Base-by-base conservation (phyloP, 2,797 vertebrate genomes). In the Chrysocyon brachyurus region DNA sequence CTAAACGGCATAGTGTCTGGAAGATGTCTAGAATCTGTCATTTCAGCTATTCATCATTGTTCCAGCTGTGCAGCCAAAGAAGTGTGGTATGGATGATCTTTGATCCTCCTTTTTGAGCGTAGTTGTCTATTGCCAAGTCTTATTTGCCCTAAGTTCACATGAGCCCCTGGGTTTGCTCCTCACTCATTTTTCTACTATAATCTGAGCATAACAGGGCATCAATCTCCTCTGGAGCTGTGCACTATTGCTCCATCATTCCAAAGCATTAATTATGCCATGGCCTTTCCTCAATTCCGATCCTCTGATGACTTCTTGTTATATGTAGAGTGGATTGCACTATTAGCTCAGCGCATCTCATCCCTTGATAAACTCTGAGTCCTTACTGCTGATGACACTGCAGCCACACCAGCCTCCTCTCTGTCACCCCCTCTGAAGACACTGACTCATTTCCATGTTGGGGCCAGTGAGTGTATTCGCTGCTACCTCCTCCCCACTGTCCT, bases 191-290 rank as follows among this genome's bases (percentile, higher is more conserved):
- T 14, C 3, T 36, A 52, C 82, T 68, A 6, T 49, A 46, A 19
- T 52, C 61, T 85, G 1, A 57, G 79, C 6, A 1, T 19, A 21
- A 14, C 49, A 21, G 6, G n/a, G 3, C 8, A 63, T 1, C 10
- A 3, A 7, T 64, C 59, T 36, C 31, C 22, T 85, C 22, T 1
- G 5, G 49, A 22, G 8, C 5, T 16, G 19, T n/a, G 64, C 1
- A 3, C 11, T 63, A 8, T 24, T 24, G 46, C 9, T 78, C 2
- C 8, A 0, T 6, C 28, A n/a, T 14, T 21, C 79, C 40, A 49
- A 31, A 36, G 21, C 7, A 15, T 12, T 12, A 17, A 19, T 28
- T 3, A 15, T 4, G 24, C 6, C 7, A 2, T 1, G 17, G 2
- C 12, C 2, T 11, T 87, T 2, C 12, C 83, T 54, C 46, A 28